Base-by-base conservation (phyloP, 2,888 invertebrate species). In the Dryobotodes eremita region DNA sequence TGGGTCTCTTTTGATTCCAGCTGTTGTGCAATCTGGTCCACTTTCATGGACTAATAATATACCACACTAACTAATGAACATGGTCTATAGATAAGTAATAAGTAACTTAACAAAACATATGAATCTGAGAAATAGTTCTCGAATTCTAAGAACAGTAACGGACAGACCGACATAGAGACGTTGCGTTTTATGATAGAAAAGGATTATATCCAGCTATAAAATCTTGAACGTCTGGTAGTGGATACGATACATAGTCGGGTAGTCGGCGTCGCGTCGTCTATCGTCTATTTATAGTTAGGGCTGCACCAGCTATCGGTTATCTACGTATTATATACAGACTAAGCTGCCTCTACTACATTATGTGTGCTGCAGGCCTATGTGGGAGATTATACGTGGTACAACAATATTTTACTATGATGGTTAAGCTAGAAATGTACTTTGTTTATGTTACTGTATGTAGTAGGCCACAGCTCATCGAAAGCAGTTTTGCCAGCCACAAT, bases 281-380 rank as follows among this genome's bases (percentile, higher is more conserved):
- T 61, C 50, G 36, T 42, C 59, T 61, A 82, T 79, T 79, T 68
- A 83, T 57, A 50, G 77, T 71, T 62, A 59, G 15, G 15, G n/a
- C 2, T 70, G 36, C 36, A 75, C 23, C 57, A 65, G 69, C 46
- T 64, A 20, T 55, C 20, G 26, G 53, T 42, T 61, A 70, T 31
- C 26, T 48, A 20, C 17, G 15, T 59, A 55, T 36, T 20, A 48
- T 66, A 71, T 69, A 48, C 55, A 55, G 59, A 17, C 53, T 64
- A 64, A 48, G n/a, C 69, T 48, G 48, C n/a, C n/a, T 77, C 42
- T 50, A 26, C 57, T 65, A 70, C 42, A 83, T 72, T 59, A 17
- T 36, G 57, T 66, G 13, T 72, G 57, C 10, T 65, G 20, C 31
- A 6, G 5, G 50, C 1, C 36, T 15, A 4, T 78, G 23, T 1